Base-by-base conservation (phyloP, 64 coral and sea anemone species). In the Anthopleura sola region DNA sequence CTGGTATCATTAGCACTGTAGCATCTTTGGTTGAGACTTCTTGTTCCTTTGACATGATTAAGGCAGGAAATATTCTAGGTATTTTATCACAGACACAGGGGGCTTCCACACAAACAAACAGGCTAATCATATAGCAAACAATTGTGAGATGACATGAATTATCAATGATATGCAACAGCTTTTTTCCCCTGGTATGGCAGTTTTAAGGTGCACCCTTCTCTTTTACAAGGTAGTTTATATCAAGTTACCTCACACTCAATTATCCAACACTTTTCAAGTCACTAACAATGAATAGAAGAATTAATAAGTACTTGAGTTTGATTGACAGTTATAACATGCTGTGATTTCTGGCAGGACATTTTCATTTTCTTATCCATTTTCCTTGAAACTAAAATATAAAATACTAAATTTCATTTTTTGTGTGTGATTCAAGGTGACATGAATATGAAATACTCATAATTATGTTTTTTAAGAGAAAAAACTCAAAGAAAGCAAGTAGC, bases 251-350 rank as follows among this genome's bases (percentile, higher is more conserved):
- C 66, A 66, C n/a, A 71, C 66, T 71, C 29, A 34, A 71, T 71
- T 71, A 71, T 71, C n/a, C 14, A 71, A 13, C 66, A 71, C 66
- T 71, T 71, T 34, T 71, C 66, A 71, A 71, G 26, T 71, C 66
- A 71, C 8, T 34, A 71, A n/a, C 66, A 28, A 71, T 14, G 29
- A 71, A 71, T 34, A 71, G 66, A 32, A 71, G 66, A 71, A 71
- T 71, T 62, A 62, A 62, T 15, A 62, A 8, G 7, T 23, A 62
- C 58, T 62, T 62, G 58, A 62, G 24, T 62, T 62, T 62, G 23
- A n/a, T 62, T 62, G 58, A n/a, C 6, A 0, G 58, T 24, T 62
- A 4, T 28, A 26, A 21, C 58, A 62, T 62, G 58, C 58, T 62
- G 58, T 62, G 58, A 62, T 62, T 62, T 62, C n/a, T 62, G 58